phyloP scores from a whole-genome alignment of 2,888 invertebrate species.

The Hanleya hanleyi region DNA sequence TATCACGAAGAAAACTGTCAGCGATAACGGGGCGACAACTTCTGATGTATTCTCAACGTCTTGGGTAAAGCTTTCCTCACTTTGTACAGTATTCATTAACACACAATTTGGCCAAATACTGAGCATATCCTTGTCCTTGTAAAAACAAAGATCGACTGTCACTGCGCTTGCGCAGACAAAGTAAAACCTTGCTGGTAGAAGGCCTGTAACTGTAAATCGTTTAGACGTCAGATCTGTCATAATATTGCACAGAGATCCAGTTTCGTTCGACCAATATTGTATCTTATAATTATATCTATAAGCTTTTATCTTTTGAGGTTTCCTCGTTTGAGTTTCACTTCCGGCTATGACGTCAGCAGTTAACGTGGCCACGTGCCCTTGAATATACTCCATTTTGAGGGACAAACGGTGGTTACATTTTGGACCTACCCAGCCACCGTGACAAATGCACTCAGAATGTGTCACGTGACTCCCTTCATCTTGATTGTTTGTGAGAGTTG shows the following conservation, averaged over 20 bases:
- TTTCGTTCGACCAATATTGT: not conserved
- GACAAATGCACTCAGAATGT: not conserved
- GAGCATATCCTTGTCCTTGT: not conserved
- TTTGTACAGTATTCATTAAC: not conserved
- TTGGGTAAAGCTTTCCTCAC: not conserved
- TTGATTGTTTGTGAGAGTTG: not conserved
- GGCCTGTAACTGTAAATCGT: not conserved
- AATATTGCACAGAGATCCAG: not conserved
- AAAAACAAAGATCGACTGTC: not conserved
- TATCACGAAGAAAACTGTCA: not conserved
- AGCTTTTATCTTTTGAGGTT: not conserved
- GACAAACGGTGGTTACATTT: slow-evolving; percentile 2
- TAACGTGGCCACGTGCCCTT: not conserved
- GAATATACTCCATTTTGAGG: not conserved
- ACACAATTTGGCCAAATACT: not conserved
- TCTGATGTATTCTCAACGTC: not conserved
- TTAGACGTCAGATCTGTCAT: not conserved
- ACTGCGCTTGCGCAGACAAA: not conserved
- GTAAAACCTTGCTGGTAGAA: not conserved
- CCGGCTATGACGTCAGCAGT: not conserved
- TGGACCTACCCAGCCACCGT: not conserved
- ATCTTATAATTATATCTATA: not conserved
- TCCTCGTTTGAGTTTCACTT: not conserved
- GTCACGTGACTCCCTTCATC: slow-evolving; percentile 2
- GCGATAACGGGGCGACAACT: not conserved